Evolutionary conservation across 1,140 invertebrate species (phyloP), one percentile per base, ranked within the genome.

Genomic region (Solen grandis): DNA sequence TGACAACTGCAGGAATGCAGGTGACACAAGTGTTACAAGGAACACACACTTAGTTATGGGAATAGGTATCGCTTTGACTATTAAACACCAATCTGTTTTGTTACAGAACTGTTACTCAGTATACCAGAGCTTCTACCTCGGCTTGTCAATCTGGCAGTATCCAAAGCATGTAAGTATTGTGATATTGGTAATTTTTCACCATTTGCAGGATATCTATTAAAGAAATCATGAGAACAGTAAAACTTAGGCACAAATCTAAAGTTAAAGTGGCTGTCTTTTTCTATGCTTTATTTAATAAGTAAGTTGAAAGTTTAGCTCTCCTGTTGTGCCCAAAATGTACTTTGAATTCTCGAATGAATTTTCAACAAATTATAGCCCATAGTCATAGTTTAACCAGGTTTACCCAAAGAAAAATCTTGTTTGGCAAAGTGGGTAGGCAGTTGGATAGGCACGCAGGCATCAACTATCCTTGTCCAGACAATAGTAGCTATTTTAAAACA

Each of bases 71-170:
- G 41, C 8, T 10, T 46, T 46, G 41, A 10, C n/a, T 62, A 2
- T 25, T 22, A 1, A 2, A 25, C 27, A 19, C 8, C 2, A 54
- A 68, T 8, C 22, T 38, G 31, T 76, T 66, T 82, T 46, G 66
- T 84, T 88, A 52, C 84, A 91, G 91, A 92, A 60, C 72, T 91
- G 36, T 70, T 92, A 52, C 76, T 92, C 14, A 84, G 87, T 60
- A 90, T 92, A 73, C 90, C 90, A 62, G 91, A 92, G 38, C 79
- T 92, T 50, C 65, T 91, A 33, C 89, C 90, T 2, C 85, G 91
- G 77, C 83, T 92, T 14, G 90, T 92, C 25, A 88, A 85, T 41
- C 87, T 92, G 63, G 90, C 91, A 29, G 87, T 89, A 63, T 84
- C 86, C 27, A 91, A 89, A 87, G 88, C 89, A 52, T 90, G 90